These are phyloP conservation scores for Atta colombica DNA, from an alignment of 1,140 invertebrate genomes.

Conservation along the genomic window DNA sequence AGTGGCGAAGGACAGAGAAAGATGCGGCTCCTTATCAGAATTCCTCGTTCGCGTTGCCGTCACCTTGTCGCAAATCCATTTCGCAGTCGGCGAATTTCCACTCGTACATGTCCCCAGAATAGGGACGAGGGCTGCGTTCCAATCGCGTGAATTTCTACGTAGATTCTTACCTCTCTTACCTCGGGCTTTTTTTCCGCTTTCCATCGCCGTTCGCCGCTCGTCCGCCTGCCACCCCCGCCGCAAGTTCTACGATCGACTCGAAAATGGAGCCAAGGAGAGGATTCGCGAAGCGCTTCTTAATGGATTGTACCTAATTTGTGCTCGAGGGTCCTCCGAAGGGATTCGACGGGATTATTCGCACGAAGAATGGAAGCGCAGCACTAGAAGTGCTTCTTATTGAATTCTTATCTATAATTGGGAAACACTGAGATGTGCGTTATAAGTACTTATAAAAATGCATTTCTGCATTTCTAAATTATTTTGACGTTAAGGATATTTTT, in stretches of 20 bases:
- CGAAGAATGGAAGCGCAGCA: conserved; percentile 51
- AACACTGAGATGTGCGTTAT: conserved; percentile 35
- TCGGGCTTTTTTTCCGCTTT: conserved; percentile 67
- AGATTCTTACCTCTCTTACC: conserved; percentile 64
- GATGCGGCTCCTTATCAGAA: conserved; percentile 80
- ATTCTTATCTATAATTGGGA: conserved; percentile 55
- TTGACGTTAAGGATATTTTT: background rate
- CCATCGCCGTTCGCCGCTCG: background rate
- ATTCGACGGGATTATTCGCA: conserved; percentile 60
- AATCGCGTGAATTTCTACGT: conserved; percentile 75
- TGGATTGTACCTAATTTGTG: conserved; percentile 75
- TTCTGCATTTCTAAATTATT: conserved; percentile 27
- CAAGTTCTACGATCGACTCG: conserved; percentile 61
- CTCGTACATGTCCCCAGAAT: conserved; percentile 73
- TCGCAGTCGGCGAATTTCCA: conserved; percentile 80
- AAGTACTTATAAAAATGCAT: background rate
- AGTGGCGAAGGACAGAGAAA: background rate
- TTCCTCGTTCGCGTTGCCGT: conserved; percentile 79
- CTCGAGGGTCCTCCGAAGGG: conserved; percentile 49
- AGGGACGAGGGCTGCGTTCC: conserved; percentile 78
- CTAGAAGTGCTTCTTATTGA: conserved; percentile 43
- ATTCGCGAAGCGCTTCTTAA: conserved; percentile 68
- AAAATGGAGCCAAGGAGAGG: conserved; percentile 66
- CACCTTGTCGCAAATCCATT: conserved; percentile 85
- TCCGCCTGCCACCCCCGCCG: background rate